Base-by-base conservation (phyloP, 92 coral and sea anemone species). In the Porites rus region DNA sequence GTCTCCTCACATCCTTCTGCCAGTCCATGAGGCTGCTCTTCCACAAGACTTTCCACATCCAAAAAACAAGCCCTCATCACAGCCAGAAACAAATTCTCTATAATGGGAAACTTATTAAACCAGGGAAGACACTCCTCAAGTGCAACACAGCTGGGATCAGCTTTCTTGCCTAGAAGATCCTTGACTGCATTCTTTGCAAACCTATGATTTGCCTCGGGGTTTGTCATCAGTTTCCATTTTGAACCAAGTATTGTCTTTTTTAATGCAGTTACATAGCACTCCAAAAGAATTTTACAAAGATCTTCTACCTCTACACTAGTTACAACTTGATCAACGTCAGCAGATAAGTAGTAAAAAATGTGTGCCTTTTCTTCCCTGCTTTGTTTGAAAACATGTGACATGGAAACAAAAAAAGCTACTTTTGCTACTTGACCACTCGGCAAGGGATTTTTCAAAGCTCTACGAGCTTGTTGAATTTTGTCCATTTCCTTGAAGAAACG, bases 1-100 rank as follows among this genome's bases (percentile, higher is more conserved):
- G 93, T 95, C 80, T 94, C 97, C 52, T 95, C 96, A 79, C 99
- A 97, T 13, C 99, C 99, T 82, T 93, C 98, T 51, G 82, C 75
- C 20, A 95, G 69, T 14, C 99, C 99, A 93, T 97, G 99, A 10
- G 88, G 85, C 50, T 92, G 91, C 51, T 79, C 94, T 38, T 93
- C 96, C 25, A 93, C 28, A 24, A 97, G 88, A 65, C 94, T 88
- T 66, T 93, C 98, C n/a, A 92, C 83, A 51, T 90, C 96, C 76
- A 97, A 60, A 43, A 95, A 90, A 84, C 97, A 88, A 25, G 98
- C 97, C 53, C 91, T 92, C 80, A 93, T 68, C 22, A 91, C 94
- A 71, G 97, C 97, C 63, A 87, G 93, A 84, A 97, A 93, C 78
- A 97, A 81, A 51, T 94, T 93, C 19, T 86, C 93, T 64, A 97